Base-by-base conservation (phyloP, 2,888 invertebrate species). In the Spilosoma lubricipeda region DNA sequence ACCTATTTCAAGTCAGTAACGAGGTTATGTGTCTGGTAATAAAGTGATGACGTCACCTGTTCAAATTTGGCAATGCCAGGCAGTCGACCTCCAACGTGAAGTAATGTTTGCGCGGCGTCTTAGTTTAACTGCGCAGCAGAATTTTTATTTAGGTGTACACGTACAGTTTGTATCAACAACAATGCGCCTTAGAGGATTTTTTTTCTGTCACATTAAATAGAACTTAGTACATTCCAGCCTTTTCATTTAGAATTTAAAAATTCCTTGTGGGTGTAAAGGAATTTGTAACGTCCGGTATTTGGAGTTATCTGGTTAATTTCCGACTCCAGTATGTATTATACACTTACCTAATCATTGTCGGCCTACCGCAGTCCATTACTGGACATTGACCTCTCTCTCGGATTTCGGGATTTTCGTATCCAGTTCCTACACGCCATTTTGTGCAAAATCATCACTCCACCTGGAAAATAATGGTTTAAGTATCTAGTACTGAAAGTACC, bases 11-110 rank as follows among this genome's bases (percentile, higher is more conserved):
- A 45, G 64, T 42, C 76, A 59, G 74, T 78, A 77, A 48, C 59
- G 64, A 48, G 70, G 78, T 71, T 72, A 33, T 76, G 76, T 71
- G 74, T 15, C 70, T 75, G 72, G 75, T 70, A 74, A 75, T 80
- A 74, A 65, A 59, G 30, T 23, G 78, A 63, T 93, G 92, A 93
- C 91, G 92, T 93, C 92, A 93, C 70, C 77, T 77, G 77, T 86
- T 87, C 89, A 90, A 92, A 93, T 94, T 95, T 92, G 94, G 94
- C 94, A 92, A 93, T 91, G 93, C 82, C 86, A 89, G 93, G 90
- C 90, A 86, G 85, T 89, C 92, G 94, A 94, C 95, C 94, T 94
- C 94, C 86, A 89, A 85, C 82, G 77, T 77, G 79, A 79, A 84
- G 84, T 82, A 80, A 81, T 84, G 70, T 77, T 73, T 70, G 79